These are phyloP conservation scores for Serilophus lunatus DNA, from an alignment of 2,113 vertebrate species.

Conservation along the genomic window DNA sequence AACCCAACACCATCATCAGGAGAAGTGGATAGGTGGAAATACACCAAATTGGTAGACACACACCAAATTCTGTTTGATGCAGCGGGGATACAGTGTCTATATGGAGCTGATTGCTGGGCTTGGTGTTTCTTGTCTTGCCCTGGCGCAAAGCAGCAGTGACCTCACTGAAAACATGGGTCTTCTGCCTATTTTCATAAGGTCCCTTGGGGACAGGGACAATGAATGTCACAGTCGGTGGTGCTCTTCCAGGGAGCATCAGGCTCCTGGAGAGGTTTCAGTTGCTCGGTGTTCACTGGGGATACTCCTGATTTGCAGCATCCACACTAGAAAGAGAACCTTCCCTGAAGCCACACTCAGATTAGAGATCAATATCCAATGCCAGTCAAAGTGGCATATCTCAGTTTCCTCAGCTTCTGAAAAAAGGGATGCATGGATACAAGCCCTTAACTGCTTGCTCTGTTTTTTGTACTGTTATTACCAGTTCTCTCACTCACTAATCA, in stretches of 20 bases:
- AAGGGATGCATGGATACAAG: neutral
- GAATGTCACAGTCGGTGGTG: accelerated
- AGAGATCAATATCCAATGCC: neutral
- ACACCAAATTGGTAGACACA: neutral
- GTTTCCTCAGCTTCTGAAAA: neutral
- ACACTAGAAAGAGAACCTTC: neutral
- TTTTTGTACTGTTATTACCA: neutral
- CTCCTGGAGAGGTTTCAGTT: neutral
- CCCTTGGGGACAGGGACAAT: neutral
- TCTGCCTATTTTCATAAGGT: neutral
- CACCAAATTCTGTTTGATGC: neutral
- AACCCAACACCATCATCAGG: neutral
- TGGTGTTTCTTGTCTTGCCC: neutral
- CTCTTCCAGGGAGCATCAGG: neutral
- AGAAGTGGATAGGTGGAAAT: neutral
- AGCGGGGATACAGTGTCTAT: neutral
- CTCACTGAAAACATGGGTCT: neutral
- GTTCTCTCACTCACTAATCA: neutral
- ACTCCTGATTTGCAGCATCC: neutral
- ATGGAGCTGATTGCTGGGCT: neutral
- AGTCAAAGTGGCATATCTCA: neutral
- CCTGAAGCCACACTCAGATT: neutral
- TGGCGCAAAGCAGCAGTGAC: slow-evolving; percentile 5
- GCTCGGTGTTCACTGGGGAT: neutral
- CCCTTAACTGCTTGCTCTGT: neutral